Percentiles rank a stretch among this genome's conserved stretches.
Conservation (phyloP, 2,797 vertebrate genomes). For the Diceros bicornis region DNA sequence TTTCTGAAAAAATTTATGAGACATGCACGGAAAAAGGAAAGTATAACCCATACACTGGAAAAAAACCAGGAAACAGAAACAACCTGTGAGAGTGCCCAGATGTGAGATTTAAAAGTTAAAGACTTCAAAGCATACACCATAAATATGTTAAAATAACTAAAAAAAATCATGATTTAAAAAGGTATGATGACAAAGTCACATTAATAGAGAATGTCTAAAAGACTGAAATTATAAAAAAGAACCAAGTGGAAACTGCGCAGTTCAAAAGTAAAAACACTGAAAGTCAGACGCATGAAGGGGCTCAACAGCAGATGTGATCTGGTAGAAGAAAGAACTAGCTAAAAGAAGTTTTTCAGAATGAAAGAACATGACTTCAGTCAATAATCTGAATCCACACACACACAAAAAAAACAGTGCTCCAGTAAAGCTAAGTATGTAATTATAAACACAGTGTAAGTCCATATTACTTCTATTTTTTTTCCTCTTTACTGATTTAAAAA, state of each 20-base stretch:
- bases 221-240: neutral
- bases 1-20: neutral
- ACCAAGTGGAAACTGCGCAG: neutral
- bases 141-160: neutral
- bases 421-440: neutral
- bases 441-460: neutral
- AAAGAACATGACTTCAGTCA: neutral
- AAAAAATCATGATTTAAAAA: neutral
- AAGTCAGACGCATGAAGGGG: neutral
- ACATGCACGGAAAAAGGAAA: neutral
- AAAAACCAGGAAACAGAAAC: neutral
- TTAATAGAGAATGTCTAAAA: neutral
- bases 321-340: neutral
- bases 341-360: neutral
- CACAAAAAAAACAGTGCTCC: neutral
- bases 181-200: neutral
- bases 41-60: neutral
- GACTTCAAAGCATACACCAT: neutral
- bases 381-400: neutral
- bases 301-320: neutral
- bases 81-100: neutral
- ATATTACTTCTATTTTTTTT: neutral
- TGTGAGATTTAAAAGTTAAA: neutral
- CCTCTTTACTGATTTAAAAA: neutral
- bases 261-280: neutral